These are phyloP conservation scores for Bugulina stolonifera DNA, from an alignment of 2,888 invertebrate genomes.

Conservation along the genomic window DNA sequence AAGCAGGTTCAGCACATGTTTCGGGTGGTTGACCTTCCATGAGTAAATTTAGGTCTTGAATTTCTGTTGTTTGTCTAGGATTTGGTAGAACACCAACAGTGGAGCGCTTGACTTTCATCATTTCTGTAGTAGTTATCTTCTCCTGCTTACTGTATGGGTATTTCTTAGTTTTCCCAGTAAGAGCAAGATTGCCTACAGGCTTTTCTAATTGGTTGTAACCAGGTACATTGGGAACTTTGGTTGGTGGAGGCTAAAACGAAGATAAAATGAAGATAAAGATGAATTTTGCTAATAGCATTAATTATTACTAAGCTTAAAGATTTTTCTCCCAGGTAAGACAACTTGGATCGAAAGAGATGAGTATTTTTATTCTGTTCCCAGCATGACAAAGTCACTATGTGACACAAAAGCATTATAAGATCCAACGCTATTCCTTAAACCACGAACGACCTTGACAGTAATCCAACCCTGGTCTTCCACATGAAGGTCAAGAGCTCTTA, in stretches of 20 bases:
- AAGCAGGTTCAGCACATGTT: neutral
- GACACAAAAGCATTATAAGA: too few relatives aligned
- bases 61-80: constrained; percentile 25
- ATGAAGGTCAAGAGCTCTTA: too few relatives aligned
- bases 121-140: constrained; percentile 38
- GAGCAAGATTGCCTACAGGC: neutral
- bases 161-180: constrained; percentile 34
- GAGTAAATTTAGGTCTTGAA: constrained; percentile 27
- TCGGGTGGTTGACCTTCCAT: constrained; percentile 27
- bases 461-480: too few relatives aligned
- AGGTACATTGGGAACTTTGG: constrained; percentile 33
- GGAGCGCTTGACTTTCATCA: constrained; percentile 39
- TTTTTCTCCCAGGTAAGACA: too few relatives aligned
- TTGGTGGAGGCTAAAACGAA: constrained; percentile 26
- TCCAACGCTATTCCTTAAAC: too few relatives aligned
- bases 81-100: constrained; percentile 42
- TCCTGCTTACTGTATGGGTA: constrained; percentile 39
- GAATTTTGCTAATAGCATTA: neutral
- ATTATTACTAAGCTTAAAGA: too few relatives aligned
- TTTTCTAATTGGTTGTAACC: constrained; percentile 42
- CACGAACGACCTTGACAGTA: too few relatives aligned
- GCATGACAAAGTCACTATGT: too few relatives aligned
- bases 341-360: too few relatives aligned
- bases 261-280: constrained; percentile 14
- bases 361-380: too few relatives aligned